Evolutionary conservation across 2,888 invertebrate genomes (phyloP).

Genomic region (Lysandra coridon): DNA sequence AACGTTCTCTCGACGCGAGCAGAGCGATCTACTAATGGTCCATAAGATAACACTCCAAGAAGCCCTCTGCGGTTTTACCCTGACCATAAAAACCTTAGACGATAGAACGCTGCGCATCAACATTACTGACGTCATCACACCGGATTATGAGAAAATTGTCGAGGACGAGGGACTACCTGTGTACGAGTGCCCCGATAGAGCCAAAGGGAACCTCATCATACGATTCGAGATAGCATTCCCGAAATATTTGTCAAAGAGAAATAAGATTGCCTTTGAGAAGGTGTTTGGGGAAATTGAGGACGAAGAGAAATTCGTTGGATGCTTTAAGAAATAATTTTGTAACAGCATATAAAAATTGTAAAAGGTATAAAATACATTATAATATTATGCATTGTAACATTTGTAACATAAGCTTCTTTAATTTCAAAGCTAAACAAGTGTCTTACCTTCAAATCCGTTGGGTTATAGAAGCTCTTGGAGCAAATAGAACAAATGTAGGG

Average conservation of each 20-base stretch:
- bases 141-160: slow-evolving; percentile 85
- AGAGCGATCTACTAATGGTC: slow-evolving; percentile 83
- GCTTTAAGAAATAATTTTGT: not conserved
- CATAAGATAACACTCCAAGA: slow-evolving; percentile 83
- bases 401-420: not conserved
- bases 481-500: slow-evolving; percentile 80
- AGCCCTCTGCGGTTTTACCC: slow-evolving; percentile 85
- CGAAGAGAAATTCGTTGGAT: slow-evolving; percentile 59
- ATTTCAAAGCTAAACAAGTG: too few species aligned
- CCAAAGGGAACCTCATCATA: slow-evolving; percentile 85
- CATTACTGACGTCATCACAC: slow-evolving; percentile 86
- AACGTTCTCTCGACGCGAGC: slow-evolving; percentile 82
- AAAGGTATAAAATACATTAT: not conserved
- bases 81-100: slow-evolving; percentile 86
- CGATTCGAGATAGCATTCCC: slow-evolving; percentile 80
- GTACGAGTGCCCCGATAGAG: slow-evolving; percentile 79
- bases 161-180: slow-evolving; percentile 87
- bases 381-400: not conserved
- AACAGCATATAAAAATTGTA: not conserved
- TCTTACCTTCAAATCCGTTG: slow-evolving; percentile 79
- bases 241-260: slow-evolving; percentile 66
- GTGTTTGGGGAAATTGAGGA: slow-evolving; percentile 63
- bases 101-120: slow-evolving; percentile 84
- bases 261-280: slow-evolving; percentile 65
- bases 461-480: slow-evolving; percentile 79